Percentiles rank a stretch among this genome's conserved stretches.
These are phyloP conservation scores for Equus przewalskii DNA, from an alignment of 2,113 vertebrate genomes.

Conservation along the genomic window DNA sequence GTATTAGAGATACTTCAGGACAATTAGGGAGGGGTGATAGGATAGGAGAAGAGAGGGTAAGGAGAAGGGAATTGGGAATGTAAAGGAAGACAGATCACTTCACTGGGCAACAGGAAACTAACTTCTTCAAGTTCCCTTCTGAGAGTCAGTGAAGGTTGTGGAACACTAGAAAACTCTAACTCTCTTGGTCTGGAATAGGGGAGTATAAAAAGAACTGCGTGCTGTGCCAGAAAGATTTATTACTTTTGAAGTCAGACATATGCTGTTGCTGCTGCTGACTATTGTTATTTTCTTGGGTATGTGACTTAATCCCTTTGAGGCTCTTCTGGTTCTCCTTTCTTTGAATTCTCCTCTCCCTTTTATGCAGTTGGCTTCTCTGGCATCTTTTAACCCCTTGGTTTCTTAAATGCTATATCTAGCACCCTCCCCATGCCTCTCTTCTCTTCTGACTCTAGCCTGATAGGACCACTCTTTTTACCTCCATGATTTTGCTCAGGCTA, in stretches of 20 bases:
- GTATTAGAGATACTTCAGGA: not conserved
- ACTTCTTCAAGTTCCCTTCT: not conserved
- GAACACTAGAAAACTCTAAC: not conserved
- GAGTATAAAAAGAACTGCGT: not conserved
- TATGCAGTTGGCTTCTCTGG: not conserved
- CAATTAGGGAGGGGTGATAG: not conserved
- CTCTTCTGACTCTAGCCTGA: not conserved
- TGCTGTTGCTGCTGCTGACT: not conserved
- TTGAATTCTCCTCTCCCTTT: not conserved
- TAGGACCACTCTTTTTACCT: not conserved
- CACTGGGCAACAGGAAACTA: not conserved
- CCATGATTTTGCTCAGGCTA: not conserved
- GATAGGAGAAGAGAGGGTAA: not conserved
- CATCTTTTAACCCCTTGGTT: not conserved
- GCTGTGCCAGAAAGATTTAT: not conserved
- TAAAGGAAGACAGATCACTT: not conserved
- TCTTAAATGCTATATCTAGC: not conserved
- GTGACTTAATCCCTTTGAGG: not conserved
- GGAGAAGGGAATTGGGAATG: not conserved
- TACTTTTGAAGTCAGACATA: not conserved
- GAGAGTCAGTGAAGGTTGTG: not conserved
- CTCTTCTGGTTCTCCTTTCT: not conserved
- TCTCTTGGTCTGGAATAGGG: not conserved
- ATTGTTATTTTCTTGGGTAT: not conserved
- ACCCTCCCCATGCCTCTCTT: not conserved